Conservation (phyloP, 2,113 vertebrate species). For the Papio anubis region DNA sequence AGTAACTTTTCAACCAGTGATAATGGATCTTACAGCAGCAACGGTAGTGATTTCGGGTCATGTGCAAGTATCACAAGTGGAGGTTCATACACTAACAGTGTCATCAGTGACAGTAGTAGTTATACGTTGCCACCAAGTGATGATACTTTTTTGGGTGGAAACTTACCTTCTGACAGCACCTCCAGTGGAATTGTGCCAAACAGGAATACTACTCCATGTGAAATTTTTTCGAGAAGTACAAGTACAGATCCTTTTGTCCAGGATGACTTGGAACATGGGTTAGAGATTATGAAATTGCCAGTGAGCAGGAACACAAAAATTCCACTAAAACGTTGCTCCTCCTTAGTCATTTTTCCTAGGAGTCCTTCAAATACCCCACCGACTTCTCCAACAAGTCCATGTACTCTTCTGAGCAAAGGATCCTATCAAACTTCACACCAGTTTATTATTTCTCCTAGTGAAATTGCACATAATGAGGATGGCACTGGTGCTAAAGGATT, state of each 20-base stretch:
- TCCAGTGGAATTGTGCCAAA: conserved; percentile 66
- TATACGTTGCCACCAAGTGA: conserved; percentile 71
- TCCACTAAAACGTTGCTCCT: conserved; percentile 94
- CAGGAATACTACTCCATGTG: conserved; percentile 84
- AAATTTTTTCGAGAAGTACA: conserved; percentile 85
- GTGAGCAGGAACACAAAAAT: conserved; percentile 83
- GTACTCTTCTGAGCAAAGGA: conserved; percentile 80
- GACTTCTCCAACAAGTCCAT: conserved; percentile 87
- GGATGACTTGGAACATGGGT: conserved; percentile 83
- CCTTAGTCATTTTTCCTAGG: conserved; percentile 94
- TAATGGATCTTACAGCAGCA: conserved; percentile 81
- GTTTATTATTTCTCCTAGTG: conserved; percentile 83
- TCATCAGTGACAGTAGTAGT: conserved; percentile 81
- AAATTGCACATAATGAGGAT: conserved; percentile 82
- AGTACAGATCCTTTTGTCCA: conserved; percentile 87
- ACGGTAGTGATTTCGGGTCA: conserved; percentile 84
- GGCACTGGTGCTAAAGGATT: conserved; percentile 84
- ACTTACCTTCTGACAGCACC: conserved; percentile 49
- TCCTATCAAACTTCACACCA: conserved; percentile 88
- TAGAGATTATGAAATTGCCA: conserved; percentile 77
- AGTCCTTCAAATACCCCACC: conserved; percentile 93
- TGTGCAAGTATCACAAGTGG: conserved; percentile 85
- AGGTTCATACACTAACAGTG: conserved; percentile 89
- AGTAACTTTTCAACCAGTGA: conserved; percentile 79
- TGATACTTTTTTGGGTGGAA: conserved; percentile 57